Conservation (phyloP, 1,140 invertebrate genomes). For the Drosophila kohkoa region DNA sequence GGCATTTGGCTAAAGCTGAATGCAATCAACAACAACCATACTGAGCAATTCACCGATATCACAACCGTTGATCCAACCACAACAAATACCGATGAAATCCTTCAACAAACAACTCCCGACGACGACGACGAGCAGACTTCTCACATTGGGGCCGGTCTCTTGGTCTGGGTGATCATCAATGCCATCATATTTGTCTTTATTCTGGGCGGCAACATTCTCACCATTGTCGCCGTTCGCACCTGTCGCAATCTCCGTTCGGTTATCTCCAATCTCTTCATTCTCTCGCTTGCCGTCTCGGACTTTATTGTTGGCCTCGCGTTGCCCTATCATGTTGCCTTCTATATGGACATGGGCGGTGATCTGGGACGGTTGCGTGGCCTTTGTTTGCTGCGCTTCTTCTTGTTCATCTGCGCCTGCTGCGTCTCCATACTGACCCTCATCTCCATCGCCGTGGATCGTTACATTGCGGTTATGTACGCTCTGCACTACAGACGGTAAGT, state of each 20-base stretch:
- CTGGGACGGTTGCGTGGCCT: constrained; percentile 87
- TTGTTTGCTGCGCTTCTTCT: constrained; percentile 89
- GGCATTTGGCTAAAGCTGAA: constrained; percentile 25
- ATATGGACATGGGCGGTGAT: constrained; percentile 86
- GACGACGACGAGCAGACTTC: not conserved
- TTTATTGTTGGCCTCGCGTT: constrained; percentile 90
- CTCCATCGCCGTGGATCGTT: constrained; percentile 93
- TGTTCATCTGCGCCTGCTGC: constrained; percentile 90
- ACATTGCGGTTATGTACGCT: constrained; percentile 93
- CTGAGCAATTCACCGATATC: constrained; percentile 1
- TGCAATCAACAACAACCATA: constrained; percentile 3
- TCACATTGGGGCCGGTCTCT: constrained; percentile 24
- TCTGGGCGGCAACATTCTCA: constrained; percentile 89
- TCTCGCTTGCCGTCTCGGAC: constrained; percentile 91
- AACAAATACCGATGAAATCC: not conserved
- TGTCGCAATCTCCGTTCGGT: constrained; percentile 87
- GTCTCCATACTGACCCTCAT: constrained; percentile 93
- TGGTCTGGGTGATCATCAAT: constrained; percentile 87
- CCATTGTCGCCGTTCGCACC: constrained; percentile 89
- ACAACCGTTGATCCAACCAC: not conserved
- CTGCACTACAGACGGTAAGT: constrained; percentile 88
- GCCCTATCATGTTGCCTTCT: constrained; percentile 91
- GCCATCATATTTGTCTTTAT: constrained; percentile 88
- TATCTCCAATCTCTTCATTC: constrained; percentile 88
- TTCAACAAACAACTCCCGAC: no score